Conservation (phyloP, 2,113 vertebrate species). For the Gallinago paraguaiae region DNA sequence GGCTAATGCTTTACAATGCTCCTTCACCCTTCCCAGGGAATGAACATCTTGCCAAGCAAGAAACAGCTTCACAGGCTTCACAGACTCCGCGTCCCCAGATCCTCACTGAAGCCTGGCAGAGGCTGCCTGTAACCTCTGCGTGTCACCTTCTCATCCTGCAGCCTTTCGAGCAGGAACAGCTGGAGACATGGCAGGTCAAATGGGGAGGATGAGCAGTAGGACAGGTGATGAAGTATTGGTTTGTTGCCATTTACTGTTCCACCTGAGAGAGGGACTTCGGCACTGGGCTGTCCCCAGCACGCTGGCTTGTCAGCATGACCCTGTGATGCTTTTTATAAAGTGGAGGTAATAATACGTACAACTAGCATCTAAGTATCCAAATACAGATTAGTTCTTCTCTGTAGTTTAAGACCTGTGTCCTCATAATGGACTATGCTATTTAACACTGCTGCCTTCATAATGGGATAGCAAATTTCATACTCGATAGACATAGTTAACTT, state of each 20-base stretch:
- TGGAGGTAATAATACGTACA: neutral
- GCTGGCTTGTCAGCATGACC: neutral
- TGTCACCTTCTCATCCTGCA: neutral
- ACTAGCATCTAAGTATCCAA: neutral
- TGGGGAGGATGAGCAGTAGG: neutral
- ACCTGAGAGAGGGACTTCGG: neutral
- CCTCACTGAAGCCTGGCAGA: neutral
- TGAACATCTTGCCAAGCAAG: neutral
- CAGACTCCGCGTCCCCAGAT: neutral
- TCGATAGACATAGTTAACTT: neutral
- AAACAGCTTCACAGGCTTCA: fast-evolving
- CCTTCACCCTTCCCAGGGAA: neutral
- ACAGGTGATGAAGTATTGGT: neutral
- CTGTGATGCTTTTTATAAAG: neutral
- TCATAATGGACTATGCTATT: neutral
- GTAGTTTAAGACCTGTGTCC: neutral
- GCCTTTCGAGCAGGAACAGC: neutral
- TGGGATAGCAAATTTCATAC: neutral
- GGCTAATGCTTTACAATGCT: neutral
- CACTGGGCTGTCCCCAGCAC: neutral
- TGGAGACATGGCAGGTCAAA: neutral
- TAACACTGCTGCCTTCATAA: neutral
- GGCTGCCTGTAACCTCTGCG: neutral
- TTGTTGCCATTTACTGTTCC: neutral
- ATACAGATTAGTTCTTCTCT: neutral